Base-by-base conservation (phyloP, 2,888 invertebrate species). In the Loripinus fragilis region DNA sequence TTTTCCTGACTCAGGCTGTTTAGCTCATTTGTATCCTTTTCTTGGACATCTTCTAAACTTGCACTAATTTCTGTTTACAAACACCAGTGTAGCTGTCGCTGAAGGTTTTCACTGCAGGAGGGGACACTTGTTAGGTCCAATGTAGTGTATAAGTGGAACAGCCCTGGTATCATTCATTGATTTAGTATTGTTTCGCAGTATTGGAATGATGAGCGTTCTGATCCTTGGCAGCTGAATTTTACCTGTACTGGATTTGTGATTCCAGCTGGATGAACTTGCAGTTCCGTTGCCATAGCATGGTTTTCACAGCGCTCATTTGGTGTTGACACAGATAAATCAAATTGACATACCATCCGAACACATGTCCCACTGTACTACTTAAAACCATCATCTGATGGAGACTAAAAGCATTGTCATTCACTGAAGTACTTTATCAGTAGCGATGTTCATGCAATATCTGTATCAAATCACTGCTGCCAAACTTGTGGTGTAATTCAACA, bases 201-300 rank as follows among this genome's bases (percentile, higher is more conserved):
- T 20, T 20, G 35, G 48, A 48, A 70, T 50, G 28, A 48, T 20
- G 12, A 70, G 70, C 28, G 70, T 48, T 28, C 68, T 68, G 42
- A 68, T 68, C 35, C 45, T 45, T 45, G 45, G 28, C 41, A 42
- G 41, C 68, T 25, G 10, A 28, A 28, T 28, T 25, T 7, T 28
- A 55, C 23, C 55, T 55, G 17, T 12, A 42, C 42, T 42, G 55
- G 50, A 25, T 55, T 23, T n/a, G 41, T 66, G 20, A 66, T 73
- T 33, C 73, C 73, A 66, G 73, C 48, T 42, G 73, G 65, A 45
- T 73, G 73, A 35, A 66, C 20, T 45, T 73, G 73, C 41, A 65
- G 66, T 66, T 45, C 66, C 48, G 73, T 73, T 60, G 73, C 66
- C 73, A 73, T 73, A 42, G 66, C 73, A 66, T 73, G 73, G 8